Evolutionary conservation across 1,140 invertebrate species (phyloP), one percentile per base, ranked within the genome.

Genomic region (Andrena cerasifolii): DNA sequence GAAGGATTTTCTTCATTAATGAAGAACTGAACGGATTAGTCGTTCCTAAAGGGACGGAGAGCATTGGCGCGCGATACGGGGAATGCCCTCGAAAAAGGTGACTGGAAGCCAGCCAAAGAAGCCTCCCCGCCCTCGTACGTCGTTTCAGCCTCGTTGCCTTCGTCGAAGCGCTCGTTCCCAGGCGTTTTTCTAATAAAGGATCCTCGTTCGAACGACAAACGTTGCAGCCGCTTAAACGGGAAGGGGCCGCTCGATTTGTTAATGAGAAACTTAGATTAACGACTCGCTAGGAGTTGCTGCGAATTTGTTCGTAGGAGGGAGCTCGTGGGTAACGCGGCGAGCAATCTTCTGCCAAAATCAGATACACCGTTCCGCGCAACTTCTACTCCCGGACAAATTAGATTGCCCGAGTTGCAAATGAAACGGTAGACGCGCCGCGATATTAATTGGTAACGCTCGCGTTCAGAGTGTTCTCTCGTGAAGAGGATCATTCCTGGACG

Each of bases 71-170:
- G 18, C 49, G 47, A 53, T 53, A 75, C 28, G 33, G 31, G 21
- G 21, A 56, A 36, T 62, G 63, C 68, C 33, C n/a, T 45, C 40
- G 18, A 53, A 58, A 70, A 77, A 83, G 67, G 77, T 70, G 74
- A 82, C 81, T 88, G 86, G 85, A 86, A 36, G 47, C 24, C 16
- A 36, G 85, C 87, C 86, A 88, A 70, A n/a, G n/a, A 18, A 68
- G 28, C 65, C 40, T 54, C 26, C 36, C 33, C 18, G 0, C 45
- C 18, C 47, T 7, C 45, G 73, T 45, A 14, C 49, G 16, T n/a
- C n/a, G 12, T 70, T 49, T 59, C 74, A 28, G 24, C 28, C 63
- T 67, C 62, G 72, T 75, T 75, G 43, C n/a, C 51, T 58, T 56
- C 73, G 24, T 67, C 33, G n/a, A 56, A 73, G 58, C 47, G 51